These are phyloP conservation scores for Epizoanthus illoricatus DNA, from an alignment of 92 coral and sea anemone genomes.

Conservation along the genomic window DNA sequence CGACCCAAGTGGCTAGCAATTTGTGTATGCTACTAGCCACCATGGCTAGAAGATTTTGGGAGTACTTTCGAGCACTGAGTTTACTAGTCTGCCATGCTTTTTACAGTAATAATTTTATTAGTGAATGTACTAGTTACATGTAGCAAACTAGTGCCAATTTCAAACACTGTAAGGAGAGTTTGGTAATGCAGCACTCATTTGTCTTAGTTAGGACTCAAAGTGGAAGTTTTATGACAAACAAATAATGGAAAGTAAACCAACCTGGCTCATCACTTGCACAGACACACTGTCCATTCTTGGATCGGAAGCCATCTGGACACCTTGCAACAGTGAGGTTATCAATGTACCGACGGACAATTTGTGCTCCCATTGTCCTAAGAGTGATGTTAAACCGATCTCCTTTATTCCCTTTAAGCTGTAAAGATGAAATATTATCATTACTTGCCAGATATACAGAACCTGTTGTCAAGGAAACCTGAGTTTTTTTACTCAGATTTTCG, in stretches of 20 bases:
- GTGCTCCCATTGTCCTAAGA: constrained; percentile 64
- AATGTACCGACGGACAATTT: constrained; percentile 44
- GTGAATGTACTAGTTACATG: too few relatives aligned
- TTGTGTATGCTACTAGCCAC: too few relatives aligned
- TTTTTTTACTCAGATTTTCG: neutral
- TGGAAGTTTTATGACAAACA: too few relatives aligned
- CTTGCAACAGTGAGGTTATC: constrained; percentile 46
- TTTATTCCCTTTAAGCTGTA: constrained; percentile 52
- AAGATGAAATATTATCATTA: constrained; percentile 35
- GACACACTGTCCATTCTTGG: constrained; percentile 40
- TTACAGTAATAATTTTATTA: too few relatives aligned
- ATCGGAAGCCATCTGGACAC: constrained; percentile 70
- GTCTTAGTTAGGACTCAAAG: too few relatives aligned
- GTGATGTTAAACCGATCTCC: constrained; percentile 52
- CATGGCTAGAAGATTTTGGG: too few relatives aligned
- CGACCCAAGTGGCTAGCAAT: too few relatives aligned
- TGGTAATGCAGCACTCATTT: too few relatives aligned
- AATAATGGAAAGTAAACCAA: neutral
- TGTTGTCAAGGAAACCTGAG: constrained; percentile 47
- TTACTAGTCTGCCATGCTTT: too few relatives aligned
- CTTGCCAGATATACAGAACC: constrained; percentile 67
- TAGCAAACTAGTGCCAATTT: too few relatives aligned
- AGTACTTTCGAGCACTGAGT: too few relatives aligned
- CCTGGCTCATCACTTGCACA: constrained; percentile 49
- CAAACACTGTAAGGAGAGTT: too few relatives aligned